Percentiles rank a stretch among this genome's conserved stretches.
Evolutionary conservation across 2,888 invertebrate genomes (phyloP).

Genomic region (Stenodema calcarata): DNA sequence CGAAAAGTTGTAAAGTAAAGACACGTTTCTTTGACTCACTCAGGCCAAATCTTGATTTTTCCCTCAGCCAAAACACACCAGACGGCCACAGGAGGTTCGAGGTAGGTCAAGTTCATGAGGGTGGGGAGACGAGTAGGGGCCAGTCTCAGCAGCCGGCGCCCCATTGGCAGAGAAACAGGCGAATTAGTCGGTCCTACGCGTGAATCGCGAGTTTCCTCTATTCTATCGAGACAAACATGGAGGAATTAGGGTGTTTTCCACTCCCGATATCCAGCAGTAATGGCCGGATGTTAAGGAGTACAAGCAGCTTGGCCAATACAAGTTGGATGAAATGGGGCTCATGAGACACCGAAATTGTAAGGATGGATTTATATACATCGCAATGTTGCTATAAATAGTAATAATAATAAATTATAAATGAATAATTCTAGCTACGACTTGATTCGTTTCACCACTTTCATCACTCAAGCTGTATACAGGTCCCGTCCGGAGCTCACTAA

Average conservation of each 20-base stretch:
- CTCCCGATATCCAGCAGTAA: no score
- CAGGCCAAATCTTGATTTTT: slow-evolving; percentile 1
- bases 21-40: neutral
- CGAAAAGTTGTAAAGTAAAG: neutral
- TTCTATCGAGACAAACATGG: no score
- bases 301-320: no score
- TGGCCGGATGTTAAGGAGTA: no score
- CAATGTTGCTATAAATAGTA: no score
- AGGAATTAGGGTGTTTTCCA: no score
- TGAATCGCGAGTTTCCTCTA: neutral
- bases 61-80: neutral
- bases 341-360: no score
- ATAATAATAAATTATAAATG: neutral
- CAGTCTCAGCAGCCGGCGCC: neutral
- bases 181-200: neutral
- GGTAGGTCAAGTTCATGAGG: slow-evolving; percentile 1
- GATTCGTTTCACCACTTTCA: neutral
- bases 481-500: neutral
- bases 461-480: neutral
- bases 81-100: slow-evolving; percentile 1
- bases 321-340: no score
- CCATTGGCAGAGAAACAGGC: neutral
- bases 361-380: no score
- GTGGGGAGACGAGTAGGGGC: neutral
- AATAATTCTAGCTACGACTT: neutral